Conservation (phyloP, 2,888 invertebrate species). For the Caradrina kadenii region DNA sequence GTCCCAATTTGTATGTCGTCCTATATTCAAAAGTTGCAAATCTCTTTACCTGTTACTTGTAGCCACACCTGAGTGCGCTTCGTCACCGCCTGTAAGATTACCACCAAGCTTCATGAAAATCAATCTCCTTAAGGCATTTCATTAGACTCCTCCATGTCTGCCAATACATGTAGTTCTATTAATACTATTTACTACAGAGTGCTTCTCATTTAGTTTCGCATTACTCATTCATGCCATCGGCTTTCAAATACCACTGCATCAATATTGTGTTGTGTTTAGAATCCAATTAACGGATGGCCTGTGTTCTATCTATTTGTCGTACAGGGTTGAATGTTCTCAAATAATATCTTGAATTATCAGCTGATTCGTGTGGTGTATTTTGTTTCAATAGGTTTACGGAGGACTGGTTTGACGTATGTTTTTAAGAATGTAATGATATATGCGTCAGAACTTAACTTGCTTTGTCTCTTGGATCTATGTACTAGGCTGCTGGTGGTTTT, state of each 20-base stretch:
- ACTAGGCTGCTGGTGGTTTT: too few relatives aligned
- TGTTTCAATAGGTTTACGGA: background rate
- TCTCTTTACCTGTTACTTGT: background rate
- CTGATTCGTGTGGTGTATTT: background rate
- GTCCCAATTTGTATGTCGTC: too few relatives aligned
- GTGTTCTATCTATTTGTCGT: constrained; percentile 14
- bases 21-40: background rate
- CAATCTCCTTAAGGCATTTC: background rate
- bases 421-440: background rate
- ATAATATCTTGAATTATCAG: background rate
- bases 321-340: constrained; percentile 4
- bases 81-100: background rate
- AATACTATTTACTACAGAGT: constrained; percentile 1
- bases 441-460: too few relatives aligned
- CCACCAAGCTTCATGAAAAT: background rate
- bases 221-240: constrained; percentile 26
- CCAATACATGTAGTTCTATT: background rate
- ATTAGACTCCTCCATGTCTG: background rate
- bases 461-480: too few relatives aligned
- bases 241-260: constrained; percentile 36
- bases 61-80: background rate
- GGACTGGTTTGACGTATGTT: background rate
- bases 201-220: constrained; percentile 37
- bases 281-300: constrained; percentile 43
- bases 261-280: constrained; percentile 43